phyloP scores from a whole-genome alignment of 2,797 vertebrate species.

The Margarornis squamiger region DNA sequence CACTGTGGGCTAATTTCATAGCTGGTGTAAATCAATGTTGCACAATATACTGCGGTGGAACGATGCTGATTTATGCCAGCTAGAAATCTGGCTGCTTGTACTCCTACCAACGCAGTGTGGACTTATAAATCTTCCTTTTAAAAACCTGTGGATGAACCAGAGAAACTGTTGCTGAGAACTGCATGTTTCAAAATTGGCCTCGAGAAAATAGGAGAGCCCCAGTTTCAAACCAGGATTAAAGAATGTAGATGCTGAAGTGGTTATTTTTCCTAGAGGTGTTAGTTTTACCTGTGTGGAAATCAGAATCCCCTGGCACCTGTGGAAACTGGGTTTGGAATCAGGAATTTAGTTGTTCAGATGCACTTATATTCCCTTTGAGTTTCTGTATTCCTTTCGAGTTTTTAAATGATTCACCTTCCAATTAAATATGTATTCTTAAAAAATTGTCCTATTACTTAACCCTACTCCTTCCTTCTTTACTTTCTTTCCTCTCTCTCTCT shows the following conservation, averaged over 20 bases:
- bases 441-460: slow-evolving; percentile 53
- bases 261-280: not conserved
- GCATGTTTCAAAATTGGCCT: not conserved
- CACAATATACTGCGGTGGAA: slow-evolving; percentile 4
- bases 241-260: not conserved
- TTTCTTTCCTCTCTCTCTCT: not conserved
- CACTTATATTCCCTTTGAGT: not conserved
- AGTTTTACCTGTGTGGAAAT: not conserved
- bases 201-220: not conserved
- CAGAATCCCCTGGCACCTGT: not conserved
- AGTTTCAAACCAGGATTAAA: not conserved
- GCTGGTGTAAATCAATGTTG: slow-evolving; percentile 55
- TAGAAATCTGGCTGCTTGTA: slow-evolving; percentile 21
- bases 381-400: not conserved
- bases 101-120: not conserved
- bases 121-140: slow-evolving; percentile 14
- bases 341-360: not conserved
- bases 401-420: not conserved
- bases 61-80: slow-evolving; percentile 49
- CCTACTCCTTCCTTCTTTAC: slow-evolving; percentile 38
- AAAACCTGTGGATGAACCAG: not conserved
- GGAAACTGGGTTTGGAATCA: not conserved
- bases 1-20: slow-evolving; percentile 51
- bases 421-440: not conserved
- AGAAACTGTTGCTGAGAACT: not conserved